Evolutionary conservation across 2,888 invertebrate genomes (phyloP), one percentile per base, ranked within the genome.

Genomic region (Rhyacophila evoluta): DNA sequence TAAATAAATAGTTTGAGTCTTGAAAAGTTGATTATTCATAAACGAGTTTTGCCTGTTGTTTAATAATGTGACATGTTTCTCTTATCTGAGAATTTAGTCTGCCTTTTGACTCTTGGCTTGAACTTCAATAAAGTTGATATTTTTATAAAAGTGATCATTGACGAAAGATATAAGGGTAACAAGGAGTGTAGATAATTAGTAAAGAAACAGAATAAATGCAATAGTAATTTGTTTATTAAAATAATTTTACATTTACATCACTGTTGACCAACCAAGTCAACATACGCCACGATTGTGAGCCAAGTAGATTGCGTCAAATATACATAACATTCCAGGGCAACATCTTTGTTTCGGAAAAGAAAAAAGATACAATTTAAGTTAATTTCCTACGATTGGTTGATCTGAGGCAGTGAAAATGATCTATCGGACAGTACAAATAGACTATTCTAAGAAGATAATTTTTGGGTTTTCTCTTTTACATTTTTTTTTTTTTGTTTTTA

Each of bases 401-500:
- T 77, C 80, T 74, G 55, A 77, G 75, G 72, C 75, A 80, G 78
- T 77, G 80, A 75, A 79, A 36, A 79, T 78, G 75, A 77, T 74
- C 77, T 78, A 81, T 81, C 68, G 75, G 78, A 81, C 75, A 81
- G 79, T 81, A 82, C 81, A 81, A 82, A 80, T 81, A 75, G 41
- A 82, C 80, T 82, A 81, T 79, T 74, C 81, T 81, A 79, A 79
- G 77, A 81, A 77, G 80, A 81, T 82, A 81, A 79, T 81, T 82
- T 80, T 81, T 83, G 81, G 81, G 77, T 81, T 82, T 80, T 79
- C 15, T 81, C 19, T 80, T 83, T 81, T 81, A 55, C 76, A 77
- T 78, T 81, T 80, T 80, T 81, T 79, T 81, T 81, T 77, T n/a
- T n/a, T n/a, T n/a, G n/a, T 41, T 41, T 41, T 28, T 72, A 19